Conservation (phyloP, 2,113 vertebrate species). For the Antechinus flavipes region DNA sequence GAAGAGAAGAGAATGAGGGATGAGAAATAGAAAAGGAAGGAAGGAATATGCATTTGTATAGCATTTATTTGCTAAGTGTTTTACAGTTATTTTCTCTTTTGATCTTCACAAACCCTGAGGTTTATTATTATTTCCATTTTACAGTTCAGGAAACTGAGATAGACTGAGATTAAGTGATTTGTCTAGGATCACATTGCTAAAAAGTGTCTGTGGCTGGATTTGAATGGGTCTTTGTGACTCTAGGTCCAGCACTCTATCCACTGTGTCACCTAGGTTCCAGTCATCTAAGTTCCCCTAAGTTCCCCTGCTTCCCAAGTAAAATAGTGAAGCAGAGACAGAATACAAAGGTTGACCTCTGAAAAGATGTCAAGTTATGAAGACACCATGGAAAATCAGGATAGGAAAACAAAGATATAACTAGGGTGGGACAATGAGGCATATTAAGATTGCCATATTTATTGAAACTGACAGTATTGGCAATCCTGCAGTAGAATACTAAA, state of each 20-base stretch:
- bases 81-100: background rate
- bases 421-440: background rate
- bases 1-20: background rate
- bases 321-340: background rate
- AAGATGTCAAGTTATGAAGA: background rate
- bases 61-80: background rate
- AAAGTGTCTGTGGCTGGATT: background rate
- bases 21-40: background rate
- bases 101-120: background rate
- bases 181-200: background rate
- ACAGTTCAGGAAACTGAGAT: background rate
- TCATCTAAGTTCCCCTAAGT: background rate
- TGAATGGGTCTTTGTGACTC: background rate
- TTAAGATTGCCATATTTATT: background rate
- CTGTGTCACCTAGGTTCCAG: background rate
- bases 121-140: background rate
- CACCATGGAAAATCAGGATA: background rate
- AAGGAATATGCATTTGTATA: background rate
- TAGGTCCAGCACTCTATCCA: background rate
- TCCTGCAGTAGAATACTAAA: background rate
- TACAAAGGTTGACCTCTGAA: background rate
- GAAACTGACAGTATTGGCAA: background rate
- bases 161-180: background rate
- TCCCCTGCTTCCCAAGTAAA: background rate
- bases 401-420: constrained; percentile 9